These are phyloP conservation scores for Oreochromis tanganicae DNA, from an alignment of 2,113 vertebrate genomes.

Conservation along the genomic window DNA sequence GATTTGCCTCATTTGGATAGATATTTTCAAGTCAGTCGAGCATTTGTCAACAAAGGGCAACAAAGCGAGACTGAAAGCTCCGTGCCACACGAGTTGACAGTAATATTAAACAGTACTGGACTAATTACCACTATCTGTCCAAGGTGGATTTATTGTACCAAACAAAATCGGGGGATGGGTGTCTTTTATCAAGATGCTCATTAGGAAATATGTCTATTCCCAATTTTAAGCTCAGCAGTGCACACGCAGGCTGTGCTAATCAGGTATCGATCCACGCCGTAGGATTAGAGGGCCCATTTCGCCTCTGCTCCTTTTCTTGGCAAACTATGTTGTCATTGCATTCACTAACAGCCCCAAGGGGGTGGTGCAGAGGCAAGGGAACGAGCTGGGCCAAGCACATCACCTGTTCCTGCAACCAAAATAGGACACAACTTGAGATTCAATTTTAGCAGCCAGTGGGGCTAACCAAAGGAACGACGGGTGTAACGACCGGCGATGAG, in stretches of 20 bases:
- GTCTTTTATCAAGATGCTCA: conserved; percentile 44
- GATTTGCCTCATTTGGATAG: conserved; percentile 70
- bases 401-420: conserved; percentile 71
- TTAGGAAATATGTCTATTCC: conserved; percentile 36
- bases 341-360: conserved; percentile 50
- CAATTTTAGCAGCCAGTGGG: conserved; percentile 65
- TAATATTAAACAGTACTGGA: conserved; percentile 54
- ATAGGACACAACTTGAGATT: conserved; percentile 73
- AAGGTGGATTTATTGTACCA: conserved; percentile 57
- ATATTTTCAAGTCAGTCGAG: conserved; percentile 63
- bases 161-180: conserved; percentile 59
- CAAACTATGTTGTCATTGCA: conserved; percentile 55
- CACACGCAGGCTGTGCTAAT: background rate
- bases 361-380: conserved; percentile 46
- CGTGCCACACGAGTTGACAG: conserved; percentile 31
- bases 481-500: conserved; percentile 49
- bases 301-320: conserved; percentile 50
- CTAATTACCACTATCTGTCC: conserved; percentile 52
- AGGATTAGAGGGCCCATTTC: background rate
- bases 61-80: conserved; percentile 63
- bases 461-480: conserved; percentile 30
- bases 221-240: conserved; percentile 27
- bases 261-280: conserved; percentile 24
- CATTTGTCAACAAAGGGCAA: conserved; percentile 69
- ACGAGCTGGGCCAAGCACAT: conserved; percentile 44